phyloP scores from a whole-genome alignment of 2,113 vertebrate species.

The Opisthocomus hoazin region DNA sequence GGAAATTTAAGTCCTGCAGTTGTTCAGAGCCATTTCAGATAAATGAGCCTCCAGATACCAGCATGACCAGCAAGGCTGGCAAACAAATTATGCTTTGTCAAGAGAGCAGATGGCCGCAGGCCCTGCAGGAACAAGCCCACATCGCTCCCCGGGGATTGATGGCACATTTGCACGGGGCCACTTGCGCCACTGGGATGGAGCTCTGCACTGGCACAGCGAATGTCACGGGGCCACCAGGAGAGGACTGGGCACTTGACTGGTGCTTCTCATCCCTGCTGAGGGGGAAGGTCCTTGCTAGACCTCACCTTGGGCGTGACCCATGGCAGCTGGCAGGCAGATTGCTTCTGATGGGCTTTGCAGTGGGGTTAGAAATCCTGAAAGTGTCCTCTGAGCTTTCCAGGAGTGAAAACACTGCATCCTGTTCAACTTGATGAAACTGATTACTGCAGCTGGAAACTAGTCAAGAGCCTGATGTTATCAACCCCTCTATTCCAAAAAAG shows the following conservation, averaged over 20 bases:
- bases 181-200: fast-evolving
- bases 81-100: neutral
- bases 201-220: neutral
- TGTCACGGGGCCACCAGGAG: neutral
- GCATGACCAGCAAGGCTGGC: neutral
- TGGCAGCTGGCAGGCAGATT: neutral
- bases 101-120: neutral
- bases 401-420: neutral
- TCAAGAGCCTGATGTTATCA: neutral
- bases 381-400: neutral
- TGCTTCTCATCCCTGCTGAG: neutral
- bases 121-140: fast-evolving
- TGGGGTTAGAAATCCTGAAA: neutral
- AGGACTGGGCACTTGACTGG: neutral
- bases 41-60: neutral
- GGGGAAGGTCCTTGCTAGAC: neutral
- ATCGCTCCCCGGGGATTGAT: fast-evolving
- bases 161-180: neutral
- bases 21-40: neutral
- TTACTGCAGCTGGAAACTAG: neutral
- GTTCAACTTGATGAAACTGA: neutral
- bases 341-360: neutral
- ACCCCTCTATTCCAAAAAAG: neutral
- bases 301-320: neutral
- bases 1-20: neutral